These are phyloP conservation scores for Priocnemis perturbator DNA, from an alignment of 2,888 invertebrate species.

Conservation along the genomic window DNA sequence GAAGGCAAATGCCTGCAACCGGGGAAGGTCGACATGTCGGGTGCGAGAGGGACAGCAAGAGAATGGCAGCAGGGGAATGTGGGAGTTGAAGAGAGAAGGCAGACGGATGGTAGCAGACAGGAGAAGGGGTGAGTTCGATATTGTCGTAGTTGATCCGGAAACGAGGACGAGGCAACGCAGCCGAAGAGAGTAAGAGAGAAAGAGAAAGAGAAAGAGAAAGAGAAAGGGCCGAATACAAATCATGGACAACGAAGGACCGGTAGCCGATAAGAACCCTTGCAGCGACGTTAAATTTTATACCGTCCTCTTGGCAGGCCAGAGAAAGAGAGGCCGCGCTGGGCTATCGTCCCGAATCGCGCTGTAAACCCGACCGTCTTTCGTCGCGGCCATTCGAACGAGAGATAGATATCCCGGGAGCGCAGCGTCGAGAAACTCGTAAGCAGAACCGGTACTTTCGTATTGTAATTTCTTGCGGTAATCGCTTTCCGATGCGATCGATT, in stretches of 20 bases:
- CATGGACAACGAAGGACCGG: constrained; percentile 19
- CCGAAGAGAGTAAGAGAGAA: background rate
- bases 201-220: constrained; percentile 4
- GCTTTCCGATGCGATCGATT: too few species aligned
- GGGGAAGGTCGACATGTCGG: too few species aligned
- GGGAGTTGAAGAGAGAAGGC: background rate
- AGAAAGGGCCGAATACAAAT: constrained; percentile 29
- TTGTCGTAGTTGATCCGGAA: constrained; percentile 29
- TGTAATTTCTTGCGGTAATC: too few species aligned
- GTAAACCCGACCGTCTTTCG: constrained; percentile 13
- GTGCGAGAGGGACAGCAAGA: constrained; percentile 1
- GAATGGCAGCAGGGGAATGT: constrained; percentile 2
- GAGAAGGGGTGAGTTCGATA: constrained; percentile 20
- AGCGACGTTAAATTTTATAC: constrained; percentile 25
- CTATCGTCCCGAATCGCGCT: constrained; percentile 12
- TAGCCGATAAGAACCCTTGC: constrained; percentile 13
- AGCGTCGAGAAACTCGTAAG: too few species aligned
- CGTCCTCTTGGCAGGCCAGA: background rate
- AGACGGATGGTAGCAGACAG: background rate
- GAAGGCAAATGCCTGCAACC: constrained; percentile 26
- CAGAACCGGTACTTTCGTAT: background rate
- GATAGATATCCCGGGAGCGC: too few species aligned
- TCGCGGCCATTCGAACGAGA: constrained; percentile 9
- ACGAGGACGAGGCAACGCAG: constrained; percentile 14
- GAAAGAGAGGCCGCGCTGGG: background rate